These are phyloP conservation scores for Novumbra hubbsi DNA, from an alignment of 2,797 vertebrate species.

Conservation along the genomic window DNA sequence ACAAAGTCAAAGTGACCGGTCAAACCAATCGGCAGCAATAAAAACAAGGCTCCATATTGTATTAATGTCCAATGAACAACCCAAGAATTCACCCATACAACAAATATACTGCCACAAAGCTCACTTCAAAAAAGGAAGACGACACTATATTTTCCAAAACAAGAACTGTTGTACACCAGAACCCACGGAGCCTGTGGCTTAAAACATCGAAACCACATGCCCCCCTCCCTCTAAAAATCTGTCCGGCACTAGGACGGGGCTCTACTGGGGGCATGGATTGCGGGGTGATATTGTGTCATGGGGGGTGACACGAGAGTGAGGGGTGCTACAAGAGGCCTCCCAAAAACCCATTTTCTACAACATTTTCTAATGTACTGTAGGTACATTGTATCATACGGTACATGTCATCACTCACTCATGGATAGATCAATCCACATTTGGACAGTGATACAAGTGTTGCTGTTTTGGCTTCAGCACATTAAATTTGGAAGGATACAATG, in stretches of 20 bases:
- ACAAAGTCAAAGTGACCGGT: too few relatives aligned
- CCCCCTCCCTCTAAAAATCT: too few relatives aligned
- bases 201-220: background rate
- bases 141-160: background rate
- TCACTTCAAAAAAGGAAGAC: background rate
- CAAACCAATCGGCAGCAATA: background rate
- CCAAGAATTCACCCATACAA: background rate
- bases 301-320: background rate
- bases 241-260: background rate
- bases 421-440: too few relatives aligned
- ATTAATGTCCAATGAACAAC: background rate
- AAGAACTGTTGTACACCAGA: background rate
- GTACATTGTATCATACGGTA: too few relatives aligned
- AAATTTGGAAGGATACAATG: too few relatives aligned
- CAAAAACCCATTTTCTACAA: constrained; percentile 24
- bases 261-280: background rate
- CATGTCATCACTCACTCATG: too few relatives aligned
- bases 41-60: background rate
- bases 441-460: too few relatives aligned
- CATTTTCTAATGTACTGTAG: background rate
- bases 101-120: background rate
- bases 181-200: background rate
- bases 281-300: constrained; percentile 33
- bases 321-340: background rate
- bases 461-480: too few relatives aligned